Percentiles rank a stretch among this genome's conserved stretches.
Evolutionary conservation across 2,797 vertebrate genomes (phyloP).

Genomic region (Lepus townsendii): DNA sequence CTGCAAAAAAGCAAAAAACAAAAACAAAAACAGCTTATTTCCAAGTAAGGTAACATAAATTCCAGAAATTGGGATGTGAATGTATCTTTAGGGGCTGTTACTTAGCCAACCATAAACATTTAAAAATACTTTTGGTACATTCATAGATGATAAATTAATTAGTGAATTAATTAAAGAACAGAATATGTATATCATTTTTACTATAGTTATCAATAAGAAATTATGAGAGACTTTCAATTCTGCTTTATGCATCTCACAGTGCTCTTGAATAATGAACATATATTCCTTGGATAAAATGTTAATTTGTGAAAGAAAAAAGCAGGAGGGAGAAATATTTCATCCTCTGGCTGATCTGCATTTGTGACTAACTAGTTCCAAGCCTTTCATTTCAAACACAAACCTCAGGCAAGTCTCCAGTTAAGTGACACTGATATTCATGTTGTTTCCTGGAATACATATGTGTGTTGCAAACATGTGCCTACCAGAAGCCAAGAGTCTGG

Average conservation of each 20-base stretch:
- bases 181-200: not conserved
- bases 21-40: not conserved
- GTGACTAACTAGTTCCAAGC: slow-evolving; percentile 65
- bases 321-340: slow-evolving; percentile 37
- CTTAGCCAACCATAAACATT: not conserved
- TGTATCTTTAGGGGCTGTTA: not conserved
- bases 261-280: slow-evolving; percentile 30
- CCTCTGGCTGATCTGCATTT: slow-evolving; percentile 51
- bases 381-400: slow-evolving; percentile 71
- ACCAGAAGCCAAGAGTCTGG: slow-evolving; percentile 62
- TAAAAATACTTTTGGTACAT: not conserved
- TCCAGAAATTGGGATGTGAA: not conserved
- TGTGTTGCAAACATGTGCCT: slow-evolving; percentile 59
- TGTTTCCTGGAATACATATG: slow-evolving; percentile 62
- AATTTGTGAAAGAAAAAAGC: slow-evolving; percentile 42
- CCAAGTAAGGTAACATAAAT: not conserved
- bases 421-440: slow-evolving; percentile 48
- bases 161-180: not conserved
- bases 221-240: not conserved
- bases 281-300: slow-evolving; percentile 35
- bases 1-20: not conserved
- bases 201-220: not conserved
- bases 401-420: slow-evolving; percentile 73
- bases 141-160: not conserved
- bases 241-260: not conserved